A percentile compares a stretch with the other conserved stretches of the same genome.
These are phyloP conservation scores for Brachionus angularis DNA, from an alignment of 1,140 invertebrate species.

Conservation along the genomic window DNA sequence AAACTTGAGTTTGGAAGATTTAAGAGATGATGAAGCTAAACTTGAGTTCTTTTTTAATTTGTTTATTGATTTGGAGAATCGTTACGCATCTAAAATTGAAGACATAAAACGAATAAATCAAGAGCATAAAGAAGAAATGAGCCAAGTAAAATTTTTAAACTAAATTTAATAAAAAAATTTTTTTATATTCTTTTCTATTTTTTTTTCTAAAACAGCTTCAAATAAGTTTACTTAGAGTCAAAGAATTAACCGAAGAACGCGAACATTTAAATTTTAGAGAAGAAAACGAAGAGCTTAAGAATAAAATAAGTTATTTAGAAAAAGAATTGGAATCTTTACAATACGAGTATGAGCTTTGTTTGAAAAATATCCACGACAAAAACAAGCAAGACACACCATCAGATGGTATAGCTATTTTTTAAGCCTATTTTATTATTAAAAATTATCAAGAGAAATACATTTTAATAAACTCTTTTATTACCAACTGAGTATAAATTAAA, in stretches of 20 bases:
- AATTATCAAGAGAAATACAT: too few species aligned
- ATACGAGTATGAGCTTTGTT: constrained; percentile 10
- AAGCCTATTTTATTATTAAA: too few species aligned
- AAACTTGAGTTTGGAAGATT: neutral
- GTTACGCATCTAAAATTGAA: constrained; percentile 5
- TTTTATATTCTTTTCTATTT: neutral
- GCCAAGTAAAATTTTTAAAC: constrained; percentile 11
- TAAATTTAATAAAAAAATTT: neutral
- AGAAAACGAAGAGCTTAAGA: constrained; percentile 19
- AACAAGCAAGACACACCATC: too few species aligned
- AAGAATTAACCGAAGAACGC: constrained; percentile 31
- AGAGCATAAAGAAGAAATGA: constrained; percentile 29
- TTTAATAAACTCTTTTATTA: too few species aligned
- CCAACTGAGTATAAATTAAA: too few species aligned
- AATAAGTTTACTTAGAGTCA: neutral
- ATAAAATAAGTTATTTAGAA: constrained; percentile 18
- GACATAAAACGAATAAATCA: constrained; percentile 25
- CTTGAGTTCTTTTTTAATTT: constrained; percentile 24
- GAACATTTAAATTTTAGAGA: neutral
- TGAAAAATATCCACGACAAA: too few species aligned
- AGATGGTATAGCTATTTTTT: too few species aligned
- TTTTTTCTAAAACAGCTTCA: neutral
- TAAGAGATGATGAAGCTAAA: neutral
- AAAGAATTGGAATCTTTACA: neutral
- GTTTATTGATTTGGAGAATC: constrained; percentile 9